Evolutionary conservation across 1,140 invertebrate genomes (phyloP).

Genomic region (Lucilia sericata): DNA sequence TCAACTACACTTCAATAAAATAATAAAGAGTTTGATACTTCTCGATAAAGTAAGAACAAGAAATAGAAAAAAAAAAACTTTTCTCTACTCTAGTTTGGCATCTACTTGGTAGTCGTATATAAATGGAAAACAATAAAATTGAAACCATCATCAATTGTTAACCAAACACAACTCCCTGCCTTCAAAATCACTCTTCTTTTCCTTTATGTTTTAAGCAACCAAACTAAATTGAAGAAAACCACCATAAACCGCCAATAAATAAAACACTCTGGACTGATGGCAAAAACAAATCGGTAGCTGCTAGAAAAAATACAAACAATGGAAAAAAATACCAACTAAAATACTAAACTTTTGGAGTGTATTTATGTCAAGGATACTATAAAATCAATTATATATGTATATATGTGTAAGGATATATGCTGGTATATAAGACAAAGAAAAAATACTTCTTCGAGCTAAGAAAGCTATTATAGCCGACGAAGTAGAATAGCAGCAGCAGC

Average conservation of each 20-base stretch:
- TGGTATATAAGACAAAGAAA: not conserved
- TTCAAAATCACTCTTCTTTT: not conserved
- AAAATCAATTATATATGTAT: constrained; percentile 38
- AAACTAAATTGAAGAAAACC: not conserved
- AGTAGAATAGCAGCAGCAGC: not conserved
- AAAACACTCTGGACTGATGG: not conserved
- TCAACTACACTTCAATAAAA: no score
- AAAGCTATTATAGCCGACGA: no score
- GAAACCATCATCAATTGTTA: constrained; percentile 19
- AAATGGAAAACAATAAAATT: constrained; percentile 37
- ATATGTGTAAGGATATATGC: not conserved
- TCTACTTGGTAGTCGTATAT: not conserved
- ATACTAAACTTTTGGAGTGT: constrained; percentile 25
- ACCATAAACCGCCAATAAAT: constrained; percentile 43
- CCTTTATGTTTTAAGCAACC: not conserved
- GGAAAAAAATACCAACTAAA: not conserved
- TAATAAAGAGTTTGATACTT: no score
- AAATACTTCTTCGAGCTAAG: no score
- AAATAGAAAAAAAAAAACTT: not conserved
- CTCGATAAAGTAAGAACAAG: not conserved
- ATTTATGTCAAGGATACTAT: constrained; percentile 43
- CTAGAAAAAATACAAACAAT: not conserved
- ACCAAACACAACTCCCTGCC: not conserved
- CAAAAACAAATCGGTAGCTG: no score
- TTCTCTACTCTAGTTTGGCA: not conserved